phyloP scores from a whole-genome alignment of 2,113 vertebrate genomes.

The Phylloscopus whistleri region DNA sequence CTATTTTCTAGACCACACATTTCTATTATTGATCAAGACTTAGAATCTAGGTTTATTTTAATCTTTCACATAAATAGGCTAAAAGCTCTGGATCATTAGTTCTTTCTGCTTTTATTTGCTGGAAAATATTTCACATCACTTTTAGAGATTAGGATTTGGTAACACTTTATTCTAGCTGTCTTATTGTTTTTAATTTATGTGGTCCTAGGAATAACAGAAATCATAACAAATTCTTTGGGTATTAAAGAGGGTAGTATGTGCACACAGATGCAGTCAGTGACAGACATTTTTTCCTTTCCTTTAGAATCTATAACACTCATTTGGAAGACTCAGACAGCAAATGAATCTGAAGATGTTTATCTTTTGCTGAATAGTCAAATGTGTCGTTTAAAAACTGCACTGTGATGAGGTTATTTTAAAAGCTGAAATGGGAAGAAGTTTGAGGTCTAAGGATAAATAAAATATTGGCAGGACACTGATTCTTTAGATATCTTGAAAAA shows the following conservation, averaged over 20 bases:
- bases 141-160: conserved; percentile 52
- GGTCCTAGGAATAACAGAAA: conserved; percentile 9
- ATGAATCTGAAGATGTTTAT: not conserved
- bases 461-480: not conserved
- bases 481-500: not conserved
- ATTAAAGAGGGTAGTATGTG: conserved; percentile 1
- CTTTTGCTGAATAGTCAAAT: not conserved
- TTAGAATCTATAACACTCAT: not conserved
- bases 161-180: conserved; percentile 64
- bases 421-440: not conserved
- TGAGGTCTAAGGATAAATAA: not conserved
- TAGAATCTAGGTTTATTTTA: conserved; percentile 16
- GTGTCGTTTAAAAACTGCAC: not conserved
- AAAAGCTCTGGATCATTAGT: conserved; percentile 3
- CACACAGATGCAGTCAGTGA: not conserved
- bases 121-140: conserved; percentile 33
- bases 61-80: not conserved
- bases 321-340: not conserved
- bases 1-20: not conserved
- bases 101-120: conserved; percentile 48
- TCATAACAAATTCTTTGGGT: conserved; percentile 50
- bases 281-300: not conserved
- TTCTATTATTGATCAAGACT: not conserved
- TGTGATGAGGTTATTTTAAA: not conserved
- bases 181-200: conserved; percentile 54